Base-by-base conservation (phyloP, 1,140 invertebrate genomes). In the Temnothorax nylanderi region DNA sequence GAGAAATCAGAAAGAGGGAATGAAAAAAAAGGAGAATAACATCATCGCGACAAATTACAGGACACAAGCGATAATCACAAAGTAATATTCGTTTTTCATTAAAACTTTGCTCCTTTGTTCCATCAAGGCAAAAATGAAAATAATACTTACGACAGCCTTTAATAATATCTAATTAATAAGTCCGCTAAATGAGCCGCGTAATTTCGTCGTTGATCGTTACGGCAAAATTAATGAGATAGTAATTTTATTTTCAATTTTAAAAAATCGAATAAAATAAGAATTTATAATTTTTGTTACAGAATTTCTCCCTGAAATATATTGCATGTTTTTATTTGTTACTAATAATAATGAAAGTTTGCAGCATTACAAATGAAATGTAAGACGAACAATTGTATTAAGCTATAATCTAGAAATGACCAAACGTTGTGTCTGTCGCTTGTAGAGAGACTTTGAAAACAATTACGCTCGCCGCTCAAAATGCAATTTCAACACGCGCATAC, bases 61-160 rank as follows among this genome's bases (percentile, higher is more conserved):
- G 81, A 41, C 76, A 78, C 69, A 71, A 82, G 54, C 86, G 86
- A 90, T 90, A 90, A 90, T 88, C 82, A 65, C 77, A 41, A 49
- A 74, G 74, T 78, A 89, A 81, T 92, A 93, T 93, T 89, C 74
- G 88, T 92, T 93, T 93, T 93, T 89, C 91, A 93, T 93, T 92
- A 92, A 91, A 92, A 91, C 82, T 85, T 75, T 84, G 56, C 1
- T 26, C 72, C 47, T 80, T 80, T 89, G 69, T 87, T 74, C 32
- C n/a, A 34, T 18, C 2, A 11, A 49, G 18, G 5, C 34, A 60
- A 56, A 84, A 47, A n/a, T 8, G 44, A 16, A n/a, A 72, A 16
- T 34, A 44, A 82, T 58, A 62, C 7, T 13, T 47, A 10, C 11
- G 44, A n/a, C 13, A 41, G 21, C 3, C 16, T 37, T 21, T 18